Base-by-base conservation (phyloP, 1,140 invertebrate genomes). In the Aleiodes sp. region DNA sequence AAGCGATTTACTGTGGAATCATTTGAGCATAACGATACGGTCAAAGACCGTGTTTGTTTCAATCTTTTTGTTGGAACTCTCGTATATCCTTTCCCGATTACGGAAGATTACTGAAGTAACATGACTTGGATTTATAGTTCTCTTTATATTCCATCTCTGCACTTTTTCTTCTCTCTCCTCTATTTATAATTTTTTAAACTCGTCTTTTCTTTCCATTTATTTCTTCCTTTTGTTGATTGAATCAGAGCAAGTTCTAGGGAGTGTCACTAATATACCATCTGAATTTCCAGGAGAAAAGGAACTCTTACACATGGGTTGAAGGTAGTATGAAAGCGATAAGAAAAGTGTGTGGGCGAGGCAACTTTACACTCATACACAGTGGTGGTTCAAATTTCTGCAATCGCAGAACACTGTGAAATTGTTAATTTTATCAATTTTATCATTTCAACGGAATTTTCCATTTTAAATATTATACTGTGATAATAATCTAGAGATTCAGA, bases 321-420 rank as follows among this genome's bases (percentile, higher is more conserved):
- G 24, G 14, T 52, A 2, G 39, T 12, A 9, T n/a, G n/a, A n/a
- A 43, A 9, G 6, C 10, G 61, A 63, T 63, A 63, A 63, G 61
- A 16, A 7, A n/a, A 12, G n/a, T 39, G 24, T 24, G 61, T 63
- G 61, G 61, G 61, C 19, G 61, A 59, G n/a, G 28, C 28, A 59
- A 59, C 24, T 28, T 59, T 59, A 59, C 56, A 59, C 56, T 6
- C 28, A 59, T 59, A 24, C 14, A 33, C 56, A 19, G 35, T n/a
- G n/a, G n/a, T n/a, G 41, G 61, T 63, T 63, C 6, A 63, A 63
- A 43, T 63, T 63, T 63, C 35, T 63, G 7, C 61, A 63, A 63
- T 63, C 37, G 6, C 28, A 33, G 19, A 35, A 21, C 57, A 60
- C 28, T 28, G n/a, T 21, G 46, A 52, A 52, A 52, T 52, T 52